Conservation (phyloP, 2,888 invertebrate genomes). For the Nyleta sp. region DNA sequence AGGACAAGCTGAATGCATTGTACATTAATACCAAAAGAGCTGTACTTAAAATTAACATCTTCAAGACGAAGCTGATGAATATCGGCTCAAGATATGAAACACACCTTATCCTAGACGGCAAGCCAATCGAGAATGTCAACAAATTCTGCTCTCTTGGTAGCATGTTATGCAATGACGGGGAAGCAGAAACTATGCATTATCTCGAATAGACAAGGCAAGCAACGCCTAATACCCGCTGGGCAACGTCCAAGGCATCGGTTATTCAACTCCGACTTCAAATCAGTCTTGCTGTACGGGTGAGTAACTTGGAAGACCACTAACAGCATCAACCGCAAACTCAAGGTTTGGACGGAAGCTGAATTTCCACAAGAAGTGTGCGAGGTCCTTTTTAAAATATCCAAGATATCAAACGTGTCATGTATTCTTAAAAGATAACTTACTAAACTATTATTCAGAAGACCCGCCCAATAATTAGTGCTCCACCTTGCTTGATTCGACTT, state of each 20-base stretch:
- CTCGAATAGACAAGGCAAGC: conserved; percentile 5
- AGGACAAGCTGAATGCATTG: conserved; percentile 9
- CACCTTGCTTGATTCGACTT: conserved; percentile 21
- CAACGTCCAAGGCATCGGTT: conserved; percentile 21
- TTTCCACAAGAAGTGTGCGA: no score
- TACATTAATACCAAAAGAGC: conserved; percentile 7
- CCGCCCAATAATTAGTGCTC: conserved; percentile 29
- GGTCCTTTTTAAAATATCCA: no score
- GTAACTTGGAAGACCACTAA: conserved; percentile 23
- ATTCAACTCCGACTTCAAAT: conserved; percentile 36
- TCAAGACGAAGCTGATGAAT: conserved; percentile 26
- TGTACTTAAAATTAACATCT: conserved; percentile 11
- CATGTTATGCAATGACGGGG: conserved; percentile 28
- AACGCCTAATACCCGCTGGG: conserved; percentile 24
- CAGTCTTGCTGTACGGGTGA: conserved; percentile 31
- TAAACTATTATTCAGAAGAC: conserved; percentile 5
- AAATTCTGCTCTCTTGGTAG: conserved; percentile 28
- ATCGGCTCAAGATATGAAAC: not conserved
- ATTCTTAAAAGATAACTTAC: no score
- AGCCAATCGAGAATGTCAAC: conserved; percentile 1
- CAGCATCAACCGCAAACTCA: conserved; percentile 2
- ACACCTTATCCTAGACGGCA: not conserved
- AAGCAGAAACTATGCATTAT: conserved; percentile 3
- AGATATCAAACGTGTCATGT: no score
- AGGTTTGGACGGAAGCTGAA: no score